Evolutionary conservation across 2,797 vertebrate species (phyloP), one percentile per base, ranked within the genome.

Genomic region (Sitta carolinensis): DNA sequence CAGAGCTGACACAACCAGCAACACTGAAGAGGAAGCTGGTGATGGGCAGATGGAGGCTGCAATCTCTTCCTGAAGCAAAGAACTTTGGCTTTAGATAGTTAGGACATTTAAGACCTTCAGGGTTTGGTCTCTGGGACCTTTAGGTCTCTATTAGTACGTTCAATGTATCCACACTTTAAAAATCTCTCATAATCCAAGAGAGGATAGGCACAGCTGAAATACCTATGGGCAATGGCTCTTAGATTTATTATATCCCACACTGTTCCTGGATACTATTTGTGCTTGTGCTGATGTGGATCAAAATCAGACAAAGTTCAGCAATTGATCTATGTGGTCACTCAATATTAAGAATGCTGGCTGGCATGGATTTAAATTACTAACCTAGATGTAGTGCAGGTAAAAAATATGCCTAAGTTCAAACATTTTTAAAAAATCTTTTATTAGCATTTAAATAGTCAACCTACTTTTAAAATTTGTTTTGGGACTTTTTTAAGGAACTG

Each of bases 401-500:
- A 86, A 10, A 43, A 45, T 5, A 21, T 3, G 15, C 30, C 27
- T 68, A 61, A 64, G 0, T 59, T 48, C 10, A 42, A 84, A n/a
- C 16, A 32, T 11, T 11, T 32, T 1, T 1, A 54, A 52, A 42
- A 72, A 13, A 43, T 8, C 1, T 34, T 52, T 32, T 30, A 40
- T 36, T 63, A 25, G 1, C 1, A 55, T 70, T 73, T 76, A 68
- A 62, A 38, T 69, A 51, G 19, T 66, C 38, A 50, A 34, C 3
- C 3, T 7, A 21, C 7, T n/a, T 16, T 20, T 3, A 36, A 2
- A 3, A 1, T 9, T 45, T 32, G 20, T 3, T 52, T 64, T 10
- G 4, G 1, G 0, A 0, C 6, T 27, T 45, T 21, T 62, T 63
- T 2, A 16, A 54, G n/a, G 7, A 82, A 18, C 4, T 16, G 5